phyloP scores from a whole-genome alignment of 2,888 invertebrate species.

The Rhaphigaster nebulosa region DNA sequence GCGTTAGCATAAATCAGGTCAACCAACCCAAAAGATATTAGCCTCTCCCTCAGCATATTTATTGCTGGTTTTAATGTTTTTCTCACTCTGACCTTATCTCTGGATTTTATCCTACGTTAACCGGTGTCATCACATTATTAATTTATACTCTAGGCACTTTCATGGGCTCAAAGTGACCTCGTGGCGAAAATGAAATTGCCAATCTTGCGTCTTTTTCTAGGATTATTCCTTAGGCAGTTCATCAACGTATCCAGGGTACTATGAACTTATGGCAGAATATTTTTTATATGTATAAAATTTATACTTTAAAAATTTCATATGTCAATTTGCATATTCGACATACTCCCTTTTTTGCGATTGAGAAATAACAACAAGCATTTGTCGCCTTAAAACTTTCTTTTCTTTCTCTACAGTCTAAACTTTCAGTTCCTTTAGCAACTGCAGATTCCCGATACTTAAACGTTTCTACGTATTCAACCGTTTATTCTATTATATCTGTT shows the following conservation, averaged over 20 bases:
- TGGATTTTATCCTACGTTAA: background rate
- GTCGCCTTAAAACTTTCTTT: too few species aligned
- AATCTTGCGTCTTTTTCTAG: background rate
- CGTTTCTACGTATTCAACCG: too few species aligned
- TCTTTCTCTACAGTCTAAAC: too few species aligned
- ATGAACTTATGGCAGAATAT: background rate
- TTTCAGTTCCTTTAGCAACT: too few species aligned
- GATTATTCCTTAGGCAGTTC: background rate
- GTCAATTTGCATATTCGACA: too few species aligned
- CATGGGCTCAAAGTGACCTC: background rate
- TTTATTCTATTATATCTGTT: too few species aligned
- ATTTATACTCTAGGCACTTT: slow-evolving; percentile 12
- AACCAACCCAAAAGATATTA: background rate
- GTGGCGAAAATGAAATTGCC: background rate
- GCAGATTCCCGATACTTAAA: too few species aligned
- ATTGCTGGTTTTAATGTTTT: slow-evolving; percentile 24
- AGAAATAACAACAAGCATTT: too few species aligned
- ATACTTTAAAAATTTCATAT: too few species aligned
- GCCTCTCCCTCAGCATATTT: background rate
- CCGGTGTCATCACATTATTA: background rate
- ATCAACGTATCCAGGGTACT: background rate
- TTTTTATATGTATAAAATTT: too few species aligned
- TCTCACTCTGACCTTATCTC: slow-evolving; percentile 18
- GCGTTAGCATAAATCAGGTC: background rate
- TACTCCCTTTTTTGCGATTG: too few species aligned